These are phyloP conservation scores for Cheilosia scutellata DNA, from an alignment of 2,888 invertebrate species.

Conservation along the genomic window DNA sequence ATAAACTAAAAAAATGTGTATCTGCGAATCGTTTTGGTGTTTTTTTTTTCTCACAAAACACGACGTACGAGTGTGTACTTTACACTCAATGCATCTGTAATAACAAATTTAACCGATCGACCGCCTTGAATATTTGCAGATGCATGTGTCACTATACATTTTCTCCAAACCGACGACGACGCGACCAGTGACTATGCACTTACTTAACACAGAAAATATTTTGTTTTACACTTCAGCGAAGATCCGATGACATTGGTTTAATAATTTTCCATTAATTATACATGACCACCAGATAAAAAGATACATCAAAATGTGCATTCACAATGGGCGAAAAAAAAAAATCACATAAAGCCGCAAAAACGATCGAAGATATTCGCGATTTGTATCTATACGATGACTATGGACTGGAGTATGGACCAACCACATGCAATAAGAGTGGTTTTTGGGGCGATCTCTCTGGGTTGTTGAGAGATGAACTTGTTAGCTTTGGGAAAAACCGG, in stretches of 20 bases:
- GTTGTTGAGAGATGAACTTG: conserved; percentile 51
- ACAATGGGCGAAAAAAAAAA: background rate
- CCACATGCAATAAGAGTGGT: conserved; percentile 50
- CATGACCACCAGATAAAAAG: conserved; percentile 46
- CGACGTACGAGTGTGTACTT: conserved; percentile 56
- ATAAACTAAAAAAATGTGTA: conserved; percentile 50
- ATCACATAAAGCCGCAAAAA: conserved; percentile 16
- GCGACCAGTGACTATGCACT: conserved; percentile 4
- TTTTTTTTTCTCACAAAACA: conserved; percentile 32
- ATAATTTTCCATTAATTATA: conserved; percentile 70
- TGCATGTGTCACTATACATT: conserved; percentile 57
- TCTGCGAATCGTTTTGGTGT: conserved; percentile 28
- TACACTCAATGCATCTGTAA: conserved; percentile 69
- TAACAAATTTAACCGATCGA: conserved; percentile 65
- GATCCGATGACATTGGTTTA: conserved; percentile 64
- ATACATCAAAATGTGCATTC: conserved; percentile 22
- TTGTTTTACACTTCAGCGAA: conserved; percentile 68
- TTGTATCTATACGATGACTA: conserved; percentile 51
- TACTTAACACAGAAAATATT: conserved; percentile 54
- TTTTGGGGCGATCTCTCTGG: conserved; percentile 39
- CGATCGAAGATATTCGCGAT: conserved; percentile 45
- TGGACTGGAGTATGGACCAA: conserved; percentile 23
- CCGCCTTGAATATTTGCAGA: conserved; percentile 65
- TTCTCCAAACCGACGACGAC: background rate
- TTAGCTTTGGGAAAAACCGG: conserved; percentile 66